These are phyloP conservation scores for Epizoanthus fatuus DNA, from an alignment of 92 coral and sea anemone genomes.

Conservation along the genomic window DNA sequence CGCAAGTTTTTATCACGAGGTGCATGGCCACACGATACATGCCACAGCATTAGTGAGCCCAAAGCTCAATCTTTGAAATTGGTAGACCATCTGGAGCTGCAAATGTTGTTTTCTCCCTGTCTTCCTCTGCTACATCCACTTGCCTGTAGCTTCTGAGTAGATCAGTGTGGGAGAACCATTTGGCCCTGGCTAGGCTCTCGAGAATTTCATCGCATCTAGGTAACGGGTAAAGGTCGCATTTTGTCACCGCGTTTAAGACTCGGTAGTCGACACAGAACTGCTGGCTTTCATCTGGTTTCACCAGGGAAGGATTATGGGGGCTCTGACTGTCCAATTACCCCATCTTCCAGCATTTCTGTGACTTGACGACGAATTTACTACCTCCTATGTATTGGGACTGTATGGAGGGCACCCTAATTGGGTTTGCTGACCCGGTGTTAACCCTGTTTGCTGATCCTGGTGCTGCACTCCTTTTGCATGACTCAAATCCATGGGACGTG, in stretches of 20 bases:
- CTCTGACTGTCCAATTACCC: constrained; percentile 36
- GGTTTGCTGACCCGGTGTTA: not conserved
- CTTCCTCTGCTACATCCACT: too few species aligned
- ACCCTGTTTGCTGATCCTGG: too few species aligned
- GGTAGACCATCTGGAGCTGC: too few species aligned
- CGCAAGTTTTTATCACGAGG: too few species aligned
- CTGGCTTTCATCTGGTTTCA: constrained; percentile 42
- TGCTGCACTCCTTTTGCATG: not conserved
- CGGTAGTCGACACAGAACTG: constrained; percentile 64
- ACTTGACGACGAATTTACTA: constrained; percentile 36
- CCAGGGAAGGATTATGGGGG: not conserved
- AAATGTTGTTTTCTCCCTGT: too few species aligned
- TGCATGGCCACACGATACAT: too few species aligned
- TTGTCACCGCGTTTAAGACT: constrained; percentile 25
- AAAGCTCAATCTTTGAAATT: too few species aligned
- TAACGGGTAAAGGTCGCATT: constrained; percentile 27
- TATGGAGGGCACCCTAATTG: constrained; percentile 35
- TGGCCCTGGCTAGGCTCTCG: too few species aligned
- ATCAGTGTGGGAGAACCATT: too few species aligned
- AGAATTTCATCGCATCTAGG: constrained; percentile 56
- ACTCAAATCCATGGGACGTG: constrained; percentile 16
- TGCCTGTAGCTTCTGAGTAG: too few species aligned
- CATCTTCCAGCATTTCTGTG: constrained; percentile 34
- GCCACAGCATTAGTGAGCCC: too few species aligned
- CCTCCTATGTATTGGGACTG: constrained; percentile 33